Evolutionary conservation across 2,113 vertebrate genomes (phyloP), one percentile per base, ranked within the genome.

Genomic region (Chionomys nivalis): DNA sequence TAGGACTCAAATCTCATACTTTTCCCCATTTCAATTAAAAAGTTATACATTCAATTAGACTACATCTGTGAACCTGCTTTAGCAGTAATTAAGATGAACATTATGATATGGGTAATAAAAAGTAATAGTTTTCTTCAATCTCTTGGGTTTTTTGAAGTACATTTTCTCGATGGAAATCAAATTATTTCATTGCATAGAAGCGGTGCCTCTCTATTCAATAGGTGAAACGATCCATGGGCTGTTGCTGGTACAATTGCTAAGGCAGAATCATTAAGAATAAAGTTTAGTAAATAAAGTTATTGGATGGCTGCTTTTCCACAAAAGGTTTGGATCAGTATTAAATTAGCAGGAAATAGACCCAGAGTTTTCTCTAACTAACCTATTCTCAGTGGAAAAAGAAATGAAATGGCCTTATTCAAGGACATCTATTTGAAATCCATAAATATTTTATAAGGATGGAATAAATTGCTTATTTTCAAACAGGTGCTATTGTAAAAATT

Each of bases 81-180:
- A 96, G 93, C 95, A 96, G 97, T 98, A 98, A 98, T 97, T 98
- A 97, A 98, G 98, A 97, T 98, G 97, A 98, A 97, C 98, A 97
- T 97, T 98, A 97, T 95, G 97, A 97, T 97, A 97, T 97, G 97
- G 87, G 97, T 97, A 96, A 97, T 98, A 97, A 97, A 97, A 97
- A 98, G 97, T 97, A 97, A 97, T 97, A 97, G 95, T 97, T 97
- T 97, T 90, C 83, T 97, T 97, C 97, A 96, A 72, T 98, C 98
- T 97, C 98, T 96, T 93, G 97, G 97, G 97, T 92, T 97, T 97
- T 98, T 96, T 97, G 94, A 97, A 97, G 96, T 97, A 97, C 97
- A 95, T 96, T 98, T 98, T 97, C 97, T 97, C 19, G 66, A 97
- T 97, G 97, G 96, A 97, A 98, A 97, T 97, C 97, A 98, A 97